Base-by-base conservation (phyloP, 2,113 vertebrate genomes). In the Brachyhypopomus occidentalis region DNA sequence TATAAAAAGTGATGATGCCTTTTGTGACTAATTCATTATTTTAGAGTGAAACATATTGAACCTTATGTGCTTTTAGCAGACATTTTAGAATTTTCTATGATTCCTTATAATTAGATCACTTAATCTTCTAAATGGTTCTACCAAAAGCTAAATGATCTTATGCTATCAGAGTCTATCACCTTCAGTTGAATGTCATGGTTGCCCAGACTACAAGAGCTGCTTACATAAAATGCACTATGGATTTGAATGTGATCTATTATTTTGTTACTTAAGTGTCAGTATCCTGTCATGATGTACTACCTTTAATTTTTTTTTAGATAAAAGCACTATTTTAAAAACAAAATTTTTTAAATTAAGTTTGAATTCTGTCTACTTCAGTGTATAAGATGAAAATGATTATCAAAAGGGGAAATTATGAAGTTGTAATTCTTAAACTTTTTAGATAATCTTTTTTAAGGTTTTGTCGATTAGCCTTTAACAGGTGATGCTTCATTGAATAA, bases 131-230 rank as follows among this genome's bases (percentile, higher is more conserved):
- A 56, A 56, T 38, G 20, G 12, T 34, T 36, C 34, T 20, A 38
- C 27, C 58, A 45, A 62, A 34, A 71, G 30, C 36, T 58, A 75
- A 34, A 64, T 56, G 74, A 41, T 60, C 48, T 59, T 27, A 12
- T 36, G 12, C 55, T 17, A 34, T 72, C 74, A 74, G 6, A 74
- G 6, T 27, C 63, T 76, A 30, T 86, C 74, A 88, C 86, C 80
- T 88, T 84, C 78, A 67, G 38, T 6, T 63, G 84, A 84, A 79
- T 77, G 82, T 80, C 84, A 78, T 66, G 60, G 78, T 23, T 27
- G 14, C 59, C 34, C 72, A 80, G 84, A 86, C 86, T 86, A 86
- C 41, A 73, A 59, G 23, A 58, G 48, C 48, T 55, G 70, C 73
- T 82, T 60, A 70, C 81, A 70, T 74, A 79, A 75, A 70, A 75